Base-by-base conservation (phyloP, 2,797 vertebrate species). In the Falco cherrug region DNA sequence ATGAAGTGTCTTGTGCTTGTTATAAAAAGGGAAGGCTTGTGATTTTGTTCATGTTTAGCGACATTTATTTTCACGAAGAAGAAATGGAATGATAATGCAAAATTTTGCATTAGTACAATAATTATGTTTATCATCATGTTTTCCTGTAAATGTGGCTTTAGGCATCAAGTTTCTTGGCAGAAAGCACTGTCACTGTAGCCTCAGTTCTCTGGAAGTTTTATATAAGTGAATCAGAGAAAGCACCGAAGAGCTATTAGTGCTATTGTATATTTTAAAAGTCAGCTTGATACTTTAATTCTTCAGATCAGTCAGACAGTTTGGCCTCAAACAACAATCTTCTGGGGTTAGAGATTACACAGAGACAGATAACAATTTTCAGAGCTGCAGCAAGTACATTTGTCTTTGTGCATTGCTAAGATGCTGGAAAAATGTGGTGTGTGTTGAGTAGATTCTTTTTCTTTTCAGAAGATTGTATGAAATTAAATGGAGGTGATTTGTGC, bases 111-210 rank as follows among this genome's bases (percentile, higher is more conserved):
- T 84, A 61, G n/a, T 82, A 51, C 68, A 73, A 12, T 84, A 87
- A 80, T 87, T 65, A 65, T 12, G 12, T 86, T 87, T 93, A 69
- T 83, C 9, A 0, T 68, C 41, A 31, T 65, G 9, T 79, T 89
- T 95, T 97, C 70, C 89, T 90, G 92, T 95, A 93, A 94, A 80
- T 67, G 45, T 82, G 79, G 50, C 77, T 95, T 95, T 78, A 59
- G 89, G 75, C 83, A 95, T 90, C 2, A 3, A 69, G 39, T 95
- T 97, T 84, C 87, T 84, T 92, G 89, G 77, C 84, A 85, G 84
- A 89, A 92, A 84, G 69, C 51, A 54, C 45, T 12, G 4, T 69
- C 85, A 68, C 41, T 80, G 56, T 41, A 84, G 73, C 53, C 53
- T 92, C 53, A 10, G 56, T 74, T 91, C 73, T 82, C 43, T 13